phyloP scores from a whole-genome alignment of 1,140 invertebrate species.

The Drosophila rufa region DNA sequence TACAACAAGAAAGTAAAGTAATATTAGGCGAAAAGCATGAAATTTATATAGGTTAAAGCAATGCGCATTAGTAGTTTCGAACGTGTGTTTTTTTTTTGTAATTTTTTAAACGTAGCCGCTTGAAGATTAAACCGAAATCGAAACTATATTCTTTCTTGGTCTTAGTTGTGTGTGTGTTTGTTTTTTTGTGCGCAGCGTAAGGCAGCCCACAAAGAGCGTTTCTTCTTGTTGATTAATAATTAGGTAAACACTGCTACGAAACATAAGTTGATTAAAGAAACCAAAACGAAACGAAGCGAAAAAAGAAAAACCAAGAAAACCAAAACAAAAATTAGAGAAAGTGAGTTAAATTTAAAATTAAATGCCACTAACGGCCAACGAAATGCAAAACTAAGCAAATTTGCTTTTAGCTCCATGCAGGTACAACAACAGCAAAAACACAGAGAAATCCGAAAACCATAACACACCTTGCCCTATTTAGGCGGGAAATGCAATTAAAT shows the following conservation, averaged over 20 bases:
- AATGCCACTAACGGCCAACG: constrained; percentile 41
- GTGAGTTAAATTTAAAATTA: constrained; percentile 54
- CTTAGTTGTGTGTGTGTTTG: constrained; percentile 40
- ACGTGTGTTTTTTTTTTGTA: constrained; percentile 60
- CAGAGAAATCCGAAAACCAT: constrained; percentile 4
- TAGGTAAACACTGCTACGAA: constrained; percentile 64
- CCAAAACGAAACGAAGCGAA: constrained; percentile 3
- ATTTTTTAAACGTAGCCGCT: constrained; percentile 72
- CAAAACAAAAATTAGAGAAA: constrained; percentile 37
- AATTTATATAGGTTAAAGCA: constrained; percentile 60
- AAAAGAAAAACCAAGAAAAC: constrained; percentile 5
- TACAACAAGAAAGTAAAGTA: constrained; percentile 12
- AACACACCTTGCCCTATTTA: constrained; percentile 18
- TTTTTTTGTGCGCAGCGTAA: constrained; percentile 28
- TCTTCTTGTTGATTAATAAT: constrained; percentile 83
- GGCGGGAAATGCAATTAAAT: constrained; percentile 33
- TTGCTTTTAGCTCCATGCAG: constrained; percentile 51
- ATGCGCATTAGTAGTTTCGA: constrained; percentile 68
- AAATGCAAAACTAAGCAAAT: constrained; percentile 40
- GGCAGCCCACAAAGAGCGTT: constrained; percentile 53
- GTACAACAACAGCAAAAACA: constrained; percentile 11
- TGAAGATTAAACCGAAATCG: constrained; percentile 39
- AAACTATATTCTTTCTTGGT: constrained; percentile 31
- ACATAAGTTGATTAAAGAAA: constrained; percentile 61
- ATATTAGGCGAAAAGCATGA: constrained; percentile 37